Percentiles rank a stretch among this genome's conserved stretches.
Conservation (phyloP, 2,888 invertebrate species). For the Ennomos erosarius region DNA sequence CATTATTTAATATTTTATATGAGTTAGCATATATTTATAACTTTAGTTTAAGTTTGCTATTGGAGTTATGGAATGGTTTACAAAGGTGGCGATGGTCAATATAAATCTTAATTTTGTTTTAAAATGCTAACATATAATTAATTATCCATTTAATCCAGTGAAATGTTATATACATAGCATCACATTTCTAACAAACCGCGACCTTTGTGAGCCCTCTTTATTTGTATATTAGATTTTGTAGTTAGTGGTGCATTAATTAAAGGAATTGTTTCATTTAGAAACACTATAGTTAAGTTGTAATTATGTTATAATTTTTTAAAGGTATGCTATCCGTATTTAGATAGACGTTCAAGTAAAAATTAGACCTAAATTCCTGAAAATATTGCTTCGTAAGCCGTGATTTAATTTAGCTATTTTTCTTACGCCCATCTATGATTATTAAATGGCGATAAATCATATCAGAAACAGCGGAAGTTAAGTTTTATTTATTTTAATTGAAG, state of each 20-base stretch:
- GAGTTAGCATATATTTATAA: slow-evolving; percentile 73
- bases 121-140: slow-evolving; percentile 1
- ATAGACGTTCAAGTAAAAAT: too few species aligned
- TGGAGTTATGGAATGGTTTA: slow-evolving; percentile 54
- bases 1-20: slow-evolving; percentile 74
- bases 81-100: slow-evolving; percentile 25
- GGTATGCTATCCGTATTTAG: too few species aligned
- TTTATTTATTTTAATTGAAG: slow-evolving; percentile 54
- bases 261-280: slow-evolving; percentile 60
- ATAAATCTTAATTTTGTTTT: too few species aligned
- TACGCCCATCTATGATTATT: too few species aligned
- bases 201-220: slow-evolving; percentile 24
- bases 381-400: too few species aligned
- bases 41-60: slow-evolving; percentile 72
- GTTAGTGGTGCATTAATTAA: slow-evolving; percentile 72
- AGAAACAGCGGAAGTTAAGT: slow-evolving; percentile 29
- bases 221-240: slow-evolving; percentile 40
- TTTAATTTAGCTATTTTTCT: too few species aligned
- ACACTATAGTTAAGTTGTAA: slow-evolving; percentile 55
- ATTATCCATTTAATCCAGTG: slow-evolving; percentile 10
- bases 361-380: too few species aligned
- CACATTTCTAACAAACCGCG: slow-evolving; percentile 3
- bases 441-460: slow-evolving; percentile 39
- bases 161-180: slow-evolving; percentile 5
- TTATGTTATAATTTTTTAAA: slow-evolving; percentile 36